phyloP scores from a whole-genome alignment of 37 sponge, comb jelly and placozoan species.

The Cladorhizidae sp. region DNA sequence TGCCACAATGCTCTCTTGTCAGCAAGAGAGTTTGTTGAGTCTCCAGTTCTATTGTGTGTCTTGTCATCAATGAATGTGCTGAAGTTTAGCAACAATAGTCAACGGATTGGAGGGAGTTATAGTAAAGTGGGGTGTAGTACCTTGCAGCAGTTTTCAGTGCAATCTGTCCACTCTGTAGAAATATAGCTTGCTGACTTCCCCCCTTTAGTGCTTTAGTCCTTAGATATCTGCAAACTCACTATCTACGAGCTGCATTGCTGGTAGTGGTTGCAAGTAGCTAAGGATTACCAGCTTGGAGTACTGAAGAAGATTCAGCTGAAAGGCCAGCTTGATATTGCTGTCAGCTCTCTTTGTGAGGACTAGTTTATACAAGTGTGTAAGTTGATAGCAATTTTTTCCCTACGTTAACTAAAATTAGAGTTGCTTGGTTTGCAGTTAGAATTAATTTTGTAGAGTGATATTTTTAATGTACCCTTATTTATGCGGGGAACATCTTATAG shows the following conservation, averaged over 20 bases:
- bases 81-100: slow-evolving; percentile 5
- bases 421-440: too few relatives aligned
- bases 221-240: slow-evolving; percentile 44
- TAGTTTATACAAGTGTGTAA: neutral
- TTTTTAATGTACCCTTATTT: too few relatives aligned
- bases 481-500: too few relatives aligned
- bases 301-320: neutral
- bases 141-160: slow-evolving; percentile 28
- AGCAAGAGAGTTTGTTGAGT: slow-evolving; percentile 1
- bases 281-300: neutral
- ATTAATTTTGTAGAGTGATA: too few relatives aligned
- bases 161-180: slow-evolving; percentile 1
- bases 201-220: slow-evolving; percentile 32
- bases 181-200: too few relatives aligned
- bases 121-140: slow-evolving; percentile 26
- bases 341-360: neutral
- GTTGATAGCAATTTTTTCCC: neutral
- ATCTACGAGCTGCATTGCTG: neutral
- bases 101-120: neutral
- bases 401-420: too few relatives aligned
- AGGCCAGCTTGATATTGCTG: neutral
- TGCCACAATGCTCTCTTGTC: neutral
- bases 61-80: neutral
- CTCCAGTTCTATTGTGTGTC: slow-evolving; percentile 9
- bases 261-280: slow-evolving; percentile 47